A percentile compares a stretch with the other conserved stretches of the same genome.
Conservation (phyloP, 2,888 invertebrate species). For the Cosmia pyralina region DNA sequence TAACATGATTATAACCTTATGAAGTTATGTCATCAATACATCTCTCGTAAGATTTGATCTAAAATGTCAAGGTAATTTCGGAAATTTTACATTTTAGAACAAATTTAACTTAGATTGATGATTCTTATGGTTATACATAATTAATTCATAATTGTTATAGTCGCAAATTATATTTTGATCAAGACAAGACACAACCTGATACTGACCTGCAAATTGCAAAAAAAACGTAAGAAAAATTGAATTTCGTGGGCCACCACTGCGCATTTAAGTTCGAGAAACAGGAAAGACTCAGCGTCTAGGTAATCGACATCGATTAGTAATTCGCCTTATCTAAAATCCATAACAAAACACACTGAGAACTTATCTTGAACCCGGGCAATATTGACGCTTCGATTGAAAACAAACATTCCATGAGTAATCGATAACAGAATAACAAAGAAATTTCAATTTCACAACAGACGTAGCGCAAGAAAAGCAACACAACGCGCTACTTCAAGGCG, state of each 20-base stretch:
- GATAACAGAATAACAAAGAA: conserved; percentile 55
- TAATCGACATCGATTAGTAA: conserved; percentile 31
- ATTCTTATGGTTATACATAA: too few species aligned
- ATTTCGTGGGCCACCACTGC: too few species aligned
- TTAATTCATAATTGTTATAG: background rate
- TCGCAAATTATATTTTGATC: too few species aligned
- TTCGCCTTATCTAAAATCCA: conserved; percentile 34
- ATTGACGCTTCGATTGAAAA: conserved; percentile 45
- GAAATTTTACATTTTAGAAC: too few species aligned
- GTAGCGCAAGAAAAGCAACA: conserved; percentile 94
- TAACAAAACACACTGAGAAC: conserved; percentile 28
- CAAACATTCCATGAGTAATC: conserved; percentile 44
- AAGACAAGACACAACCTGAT: too few species aligned
- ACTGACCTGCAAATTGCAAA: too few species aligned
- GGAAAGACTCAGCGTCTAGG: background rate
- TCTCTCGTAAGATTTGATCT: too few species aligned
- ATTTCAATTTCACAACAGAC: conserved; percentile 87
- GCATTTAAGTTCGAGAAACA: background rate
- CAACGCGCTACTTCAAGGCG: conserved; percentile 93
- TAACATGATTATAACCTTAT: too few species aligned
- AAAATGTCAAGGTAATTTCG: too few species aligned
- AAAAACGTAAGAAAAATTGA: too few species aligned
- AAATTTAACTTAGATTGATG: too few species aligned
- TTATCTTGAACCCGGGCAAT: conserved; percentile 20
- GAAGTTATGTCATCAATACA: too few species aligned